phyloP scores from a whole-genome alignment of 1,140 invertebrate genomes.

The Rhopalosiphum padi region DNA sequence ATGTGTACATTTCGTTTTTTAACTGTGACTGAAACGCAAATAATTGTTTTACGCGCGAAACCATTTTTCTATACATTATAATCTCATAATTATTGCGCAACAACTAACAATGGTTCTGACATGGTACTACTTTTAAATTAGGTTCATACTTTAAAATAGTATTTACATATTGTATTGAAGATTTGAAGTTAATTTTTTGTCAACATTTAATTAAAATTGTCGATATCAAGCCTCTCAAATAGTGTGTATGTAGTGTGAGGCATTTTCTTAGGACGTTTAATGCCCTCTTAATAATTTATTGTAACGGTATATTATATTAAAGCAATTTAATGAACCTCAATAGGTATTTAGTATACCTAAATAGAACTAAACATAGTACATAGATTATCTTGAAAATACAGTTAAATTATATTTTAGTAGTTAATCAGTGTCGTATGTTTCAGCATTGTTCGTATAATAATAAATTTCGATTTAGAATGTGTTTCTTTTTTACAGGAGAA shows the following conservation, averaged over 20 bases:
- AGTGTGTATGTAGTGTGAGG: background rate
- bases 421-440: background rate
- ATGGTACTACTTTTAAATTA: background rate
- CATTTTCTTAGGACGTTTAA: background rate
- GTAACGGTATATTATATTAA: background rate
- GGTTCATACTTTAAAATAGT: background rate
- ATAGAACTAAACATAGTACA: background rate
- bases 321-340: too few species aligned
- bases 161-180: background rate
- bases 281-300: background rate
- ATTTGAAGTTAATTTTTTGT: background rate
- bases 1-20: background rate
- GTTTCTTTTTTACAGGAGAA: background rate
- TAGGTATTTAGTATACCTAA: background rate
- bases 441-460: background rate
- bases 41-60: background rate
- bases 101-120: background rate
- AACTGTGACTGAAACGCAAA: background rate
- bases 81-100: background rate
- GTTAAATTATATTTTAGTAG: background rate
- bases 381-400: background rate
- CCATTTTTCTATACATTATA: background rate
- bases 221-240: background rate
- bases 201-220: background rate
- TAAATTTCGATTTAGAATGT: background rate